Evolutionary conservation across 1,140 invertebrate genomes (phyloP).

Genomic region (Papilio aristodemus): DNA sequence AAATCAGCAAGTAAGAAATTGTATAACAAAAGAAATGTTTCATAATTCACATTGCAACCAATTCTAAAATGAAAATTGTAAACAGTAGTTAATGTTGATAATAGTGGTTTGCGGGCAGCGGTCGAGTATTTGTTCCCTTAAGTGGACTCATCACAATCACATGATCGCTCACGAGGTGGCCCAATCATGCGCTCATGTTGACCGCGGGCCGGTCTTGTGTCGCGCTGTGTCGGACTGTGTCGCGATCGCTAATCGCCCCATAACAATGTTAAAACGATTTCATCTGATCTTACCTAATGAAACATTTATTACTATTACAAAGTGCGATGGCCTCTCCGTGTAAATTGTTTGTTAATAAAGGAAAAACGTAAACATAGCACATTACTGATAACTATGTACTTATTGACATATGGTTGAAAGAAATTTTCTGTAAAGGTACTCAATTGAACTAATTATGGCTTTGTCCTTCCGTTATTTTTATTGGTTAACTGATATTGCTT

Average conservation of each 20-base stretch:
- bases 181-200: conserved; percentile 57
- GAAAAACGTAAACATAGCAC: background rate
- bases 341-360: conserved; percentile 20
- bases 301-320: conserved; percentile 47
- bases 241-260: conserved; percentile 51
- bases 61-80: conserved; percentile 39
- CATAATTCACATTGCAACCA: conserved; percentile 13
- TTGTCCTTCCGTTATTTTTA: background rate
- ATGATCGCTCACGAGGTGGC: conserved; percentile 71
- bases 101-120: conserved; percentile 50
- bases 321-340: conserved; percentile 49
- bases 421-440: background rate
- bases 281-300: conserved; percentile 50
- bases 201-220: conserved; percentile 35
- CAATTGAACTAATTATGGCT: background rate
- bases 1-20: background rate
- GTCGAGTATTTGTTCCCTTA: conserved; percentile 70
- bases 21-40: conserved; percentile 1
- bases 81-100: conserved; percentile 53
- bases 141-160: conserved; percentile 76
- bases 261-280: conserved; percentile 58
- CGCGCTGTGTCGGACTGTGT: conserved; percentile 51
- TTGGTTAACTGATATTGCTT: too few relatives aligned
- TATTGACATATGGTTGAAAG: background rate
- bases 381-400: background rate